phyloP scores from a whole-genome alignment of 1,140 invertebrate species.

The Mactra quadrangularis region DNA sequence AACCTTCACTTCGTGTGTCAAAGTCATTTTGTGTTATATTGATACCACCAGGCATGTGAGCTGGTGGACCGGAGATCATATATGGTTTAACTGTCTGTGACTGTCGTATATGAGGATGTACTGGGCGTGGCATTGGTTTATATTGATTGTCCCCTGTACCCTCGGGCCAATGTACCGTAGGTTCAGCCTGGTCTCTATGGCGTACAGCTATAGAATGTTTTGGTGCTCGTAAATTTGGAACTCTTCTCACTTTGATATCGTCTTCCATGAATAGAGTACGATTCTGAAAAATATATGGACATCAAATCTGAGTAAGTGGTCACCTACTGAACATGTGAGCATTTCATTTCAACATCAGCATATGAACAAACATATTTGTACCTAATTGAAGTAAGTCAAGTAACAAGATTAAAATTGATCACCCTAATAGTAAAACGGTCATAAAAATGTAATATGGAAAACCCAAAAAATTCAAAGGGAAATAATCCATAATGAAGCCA shows the following conservation, averaged over 20 bases:
- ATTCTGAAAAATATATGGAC: slow-evolving; percentile 29
- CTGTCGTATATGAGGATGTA: slow-evolving; percentile 2
- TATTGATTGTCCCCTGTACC: slow-evolving; percentile 21
- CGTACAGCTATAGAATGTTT: slow-evolving; percentile 32
- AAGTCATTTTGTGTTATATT: background rate
- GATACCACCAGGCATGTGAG: background rate
- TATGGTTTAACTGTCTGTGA: slow-evolving; percentile 10
- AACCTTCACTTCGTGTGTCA: slow-evolving; percentile 10
- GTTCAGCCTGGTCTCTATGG: slow-evolving; percentile 19
- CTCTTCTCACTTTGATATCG: slow-evolving; percentile 15
- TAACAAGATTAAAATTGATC: too few species aligned
- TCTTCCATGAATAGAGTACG: slow-evolving; percentile 41
- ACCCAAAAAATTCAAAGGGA: too few species aligned
- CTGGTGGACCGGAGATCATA: background rate
- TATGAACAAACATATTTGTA: too few species aligned
- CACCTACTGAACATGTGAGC: background rate
- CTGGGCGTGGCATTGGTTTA: slow-evolving; percentile 10
- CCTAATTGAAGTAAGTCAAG: too few species aligned
- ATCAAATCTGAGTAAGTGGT: background rate
- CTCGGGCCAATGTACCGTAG: slow-evolving; percentile 30
- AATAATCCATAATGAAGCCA: too few species aligned
- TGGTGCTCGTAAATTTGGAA: slow-evolving; percentile 7
- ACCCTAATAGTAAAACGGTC: too few species aligned
- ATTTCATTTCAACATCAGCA: background rate
- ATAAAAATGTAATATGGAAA: too few species aligned